Percentiles rank a stretch among this genome's conserved stretches.
These are phyloP conservation scores for Rhea pennata DNA, from an alignment of 2,113 vertebrate genomes.

Conservation along the genomic window DNA sequence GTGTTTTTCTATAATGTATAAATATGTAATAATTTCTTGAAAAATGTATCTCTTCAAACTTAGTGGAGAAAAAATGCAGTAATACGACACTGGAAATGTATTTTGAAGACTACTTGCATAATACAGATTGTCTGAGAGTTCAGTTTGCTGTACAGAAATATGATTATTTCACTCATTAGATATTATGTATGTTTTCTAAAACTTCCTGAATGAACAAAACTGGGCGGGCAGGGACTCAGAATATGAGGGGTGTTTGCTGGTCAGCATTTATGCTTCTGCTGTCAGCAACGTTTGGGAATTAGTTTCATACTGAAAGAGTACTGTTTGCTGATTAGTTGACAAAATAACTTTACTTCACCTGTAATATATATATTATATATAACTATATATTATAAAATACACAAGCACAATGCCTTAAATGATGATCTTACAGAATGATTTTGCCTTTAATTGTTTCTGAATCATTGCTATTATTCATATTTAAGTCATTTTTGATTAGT, in stretches of 20 bases:
- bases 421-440: not conserved
- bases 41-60: not conserved
- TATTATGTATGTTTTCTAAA: not conserved
- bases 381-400: not conserved
- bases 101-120: not conserved
- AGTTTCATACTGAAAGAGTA: not conserved
- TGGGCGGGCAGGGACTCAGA: not conserved
- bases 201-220: not conserved
- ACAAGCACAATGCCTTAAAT: not conserved
- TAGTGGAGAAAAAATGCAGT: not conserved
- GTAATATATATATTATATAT: not conserved
- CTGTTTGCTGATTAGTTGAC: not conserved
- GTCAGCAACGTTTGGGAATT: not conserved
- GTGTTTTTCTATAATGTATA: not conserved
- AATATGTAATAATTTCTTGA: not conserved
- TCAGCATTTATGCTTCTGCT: slow-evolving; percentile 9
- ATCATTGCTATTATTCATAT: not conserved
- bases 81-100: not conserved
- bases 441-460: not conserved
- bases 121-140: not conserved
- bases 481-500: not conserved
- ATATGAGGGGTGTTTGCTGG: not conserved
- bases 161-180: not conserved
- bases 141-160: not conserved
- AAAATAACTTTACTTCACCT: not conserved